Evolutionary conservation across 2,888 invertebrate genomes (phyloP).

Genomic region (Drosophila planitibia): DNA sequence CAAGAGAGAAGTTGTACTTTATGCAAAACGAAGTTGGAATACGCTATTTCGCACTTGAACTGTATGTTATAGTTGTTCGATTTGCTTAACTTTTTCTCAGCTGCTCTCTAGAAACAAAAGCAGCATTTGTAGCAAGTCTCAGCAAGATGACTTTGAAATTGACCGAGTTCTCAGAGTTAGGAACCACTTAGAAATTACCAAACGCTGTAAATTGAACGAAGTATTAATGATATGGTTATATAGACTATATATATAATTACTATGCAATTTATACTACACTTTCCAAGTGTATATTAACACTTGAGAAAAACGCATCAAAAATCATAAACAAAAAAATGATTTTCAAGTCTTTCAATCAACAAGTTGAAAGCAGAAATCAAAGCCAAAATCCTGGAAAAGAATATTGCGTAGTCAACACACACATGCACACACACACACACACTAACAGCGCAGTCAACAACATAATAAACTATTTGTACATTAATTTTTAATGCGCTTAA

Average conservation of each 20-base stretch:
- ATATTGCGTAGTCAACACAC: constrained; percentile 58
- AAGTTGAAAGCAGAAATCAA: constrained; percentile 52
- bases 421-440: constrained; percentile 31
- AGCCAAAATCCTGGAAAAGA: constrained; percentile 42
- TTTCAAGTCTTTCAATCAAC: constrained; percentile 68
- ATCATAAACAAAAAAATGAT: constrained; percentile 44
- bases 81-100: background rate
- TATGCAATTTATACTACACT: background rate
- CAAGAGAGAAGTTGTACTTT: constrained; percentile 4
- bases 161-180: background rate
- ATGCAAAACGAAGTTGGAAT: background rate
- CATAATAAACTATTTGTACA: constrained; percentile 80
- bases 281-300: constrained; percentile 13
- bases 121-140: background rate
- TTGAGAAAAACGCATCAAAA: constrained; percentile 45
- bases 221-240: background rate
- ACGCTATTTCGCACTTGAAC: background rate
- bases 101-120: background rate
- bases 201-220: background rate
- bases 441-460: constrained; percentile 61
- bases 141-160: background rate
- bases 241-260: background rate
- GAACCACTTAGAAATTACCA: background rate
- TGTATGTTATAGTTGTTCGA: background rate
- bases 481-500: constrained; percentile 81